phyloP scores from a whole-genome alignment of 2,888 invertebrate genomes.

The Leucania comma region DNA sequence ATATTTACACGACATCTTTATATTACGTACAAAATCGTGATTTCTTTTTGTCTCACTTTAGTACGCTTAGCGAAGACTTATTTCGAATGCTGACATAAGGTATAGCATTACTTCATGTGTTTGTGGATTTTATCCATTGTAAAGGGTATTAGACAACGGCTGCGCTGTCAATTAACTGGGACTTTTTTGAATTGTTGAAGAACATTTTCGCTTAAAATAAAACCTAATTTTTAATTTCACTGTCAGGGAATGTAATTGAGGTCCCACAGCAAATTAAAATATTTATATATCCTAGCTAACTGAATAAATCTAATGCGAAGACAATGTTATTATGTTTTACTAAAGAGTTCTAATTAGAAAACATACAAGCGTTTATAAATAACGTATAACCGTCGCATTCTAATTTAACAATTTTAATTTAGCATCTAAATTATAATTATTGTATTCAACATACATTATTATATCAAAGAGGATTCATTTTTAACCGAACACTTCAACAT shows the following conservation, averaged over 20 bases:
- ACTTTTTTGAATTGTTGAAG: neutral
- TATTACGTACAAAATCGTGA: conserved; percentile 54
- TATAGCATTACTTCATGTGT: conserved; percentile 1
- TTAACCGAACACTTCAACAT: conserved; percentile 40
- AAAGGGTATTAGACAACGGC: conserved; percentile 6
- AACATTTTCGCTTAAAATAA: neutral
- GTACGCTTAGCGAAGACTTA: conserved; percentile 40
- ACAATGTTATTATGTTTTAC: conserved; percentile 23
- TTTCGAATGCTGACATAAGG: conserved; percentile 8
- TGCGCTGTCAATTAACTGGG: conserved; percentile 2
- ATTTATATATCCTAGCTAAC: conserved; percentile 47
- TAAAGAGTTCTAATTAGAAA: conserved; percentile 44
- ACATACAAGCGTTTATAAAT: conserved; percentile 45
- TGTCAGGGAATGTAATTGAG: conserved; percentile 46
- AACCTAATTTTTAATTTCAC: conserved; percentile 13
- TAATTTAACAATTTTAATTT: conserved; percentile 48
- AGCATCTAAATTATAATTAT: conserved; percentile 49
- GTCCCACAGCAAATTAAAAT: conserved; percentile 43
- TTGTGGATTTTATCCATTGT: conserved; percentile 30
- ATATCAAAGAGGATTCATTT: conserved; percentile 49
- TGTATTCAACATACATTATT: conserved; percentile 38
- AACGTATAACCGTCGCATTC: conserved; percentile 47
- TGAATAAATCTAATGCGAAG: conserved; percentile 49
- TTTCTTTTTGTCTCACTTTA: conserved; percentile 40
- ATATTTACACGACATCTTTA: conserved; percentile 60